Conservation (phyloP, 1,140 invertebrate genomes). For the Trichonephila clavipes region DNA sequence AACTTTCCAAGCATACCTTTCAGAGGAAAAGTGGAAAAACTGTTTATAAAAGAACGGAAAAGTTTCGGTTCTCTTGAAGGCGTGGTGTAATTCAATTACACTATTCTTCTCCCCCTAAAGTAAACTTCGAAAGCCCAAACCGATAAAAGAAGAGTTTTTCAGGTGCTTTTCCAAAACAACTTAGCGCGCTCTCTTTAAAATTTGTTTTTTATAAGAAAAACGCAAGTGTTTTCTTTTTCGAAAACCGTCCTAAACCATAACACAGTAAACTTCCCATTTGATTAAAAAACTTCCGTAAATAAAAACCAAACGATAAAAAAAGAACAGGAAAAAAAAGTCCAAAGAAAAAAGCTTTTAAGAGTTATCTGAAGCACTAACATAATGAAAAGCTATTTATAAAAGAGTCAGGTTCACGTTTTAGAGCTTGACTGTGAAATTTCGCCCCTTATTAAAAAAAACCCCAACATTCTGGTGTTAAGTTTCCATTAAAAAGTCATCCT, state of each 20-base stretch:
- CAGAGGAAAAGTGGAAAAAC: not conserved
- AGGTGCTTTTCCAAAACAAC: not conserved
- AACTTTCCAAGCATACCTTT: not conserved
- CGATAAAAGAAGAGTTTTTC: not conserved
- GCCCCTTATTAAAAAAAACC: slow-evolving; percentile 7
- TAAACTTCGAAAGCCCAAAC: slow-evolving; percentile 1
- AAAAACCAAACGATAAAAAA: not conserved
- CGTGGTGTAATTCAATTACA: not conserved
- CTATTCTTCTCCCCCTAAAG: not conserved
- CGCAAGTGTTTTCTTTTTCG: not conserved
- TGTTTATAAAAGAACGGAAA: not conserved
- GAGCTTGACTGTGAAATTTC: not conserved
- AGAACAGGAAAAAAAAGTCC: not conserved
- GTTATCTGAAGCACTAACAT: not conserved
- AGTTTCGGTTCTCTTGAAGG: not conserved
- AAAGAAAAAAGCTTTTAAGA: not conserved
- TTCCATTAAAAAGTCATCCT: slow-evolving; percentile 41
- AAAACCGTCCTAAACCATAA: not conserved
- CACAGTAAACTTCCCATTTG: slow-evolving; percentile 44
- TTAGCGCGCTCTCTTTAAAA: not conserved
- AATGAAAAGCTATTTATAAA: slow-evolving; percentile 49
- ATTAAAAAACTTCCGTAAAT: slow-evolving; percentile 48
- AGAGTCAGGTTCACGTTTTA: slow-evolving; percentile 32
- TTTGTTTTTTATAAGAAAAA: not conserved
- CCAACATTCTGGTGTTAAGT: not conserved